Conservation (phyloP, 1,140 invertebrate genomes). For the Aleiodes sp. region DNA sequence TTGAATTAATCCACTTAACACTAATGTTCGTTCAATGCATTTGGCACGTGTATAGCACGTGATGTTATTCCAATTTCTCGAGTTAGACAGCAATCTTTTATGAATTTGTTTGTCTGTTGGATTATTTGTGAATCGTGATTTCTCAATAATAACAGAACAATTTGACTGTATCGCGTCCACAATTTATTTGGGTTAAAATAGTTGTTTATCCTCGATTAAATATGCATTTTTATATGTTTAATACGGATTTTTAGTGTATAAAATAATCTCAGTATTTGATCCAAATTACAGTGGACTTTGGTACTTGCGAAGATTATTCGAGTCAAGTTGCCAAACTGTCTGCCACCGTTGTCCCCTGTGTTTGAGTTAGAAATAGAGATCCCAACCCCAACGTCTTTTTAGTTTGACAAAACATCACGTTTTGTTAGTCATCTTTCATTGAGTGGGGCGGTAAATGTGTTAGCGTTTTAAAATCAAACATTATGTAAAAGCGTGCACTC, state of each 20-base stretch:
- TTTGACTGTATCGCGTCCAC: not conserved
- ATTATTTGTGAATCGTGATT: not conserved
- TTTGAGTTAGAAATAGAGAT: constrained; percentile 16
- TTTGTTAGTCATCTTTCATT: constrained; percentile 35
- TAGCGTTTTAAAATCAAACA: constrained; percentile 19
- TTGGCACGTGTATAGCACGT: not conserved
- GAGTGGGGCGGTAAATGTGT: not conserved
- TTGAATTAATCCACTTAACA: not conserved
- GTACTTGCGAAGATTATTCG: not conserved
- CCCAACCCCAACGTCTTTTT: not conserved
- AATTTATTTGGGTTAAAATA: not conserved
- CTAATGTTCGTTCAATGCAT: not conserved
- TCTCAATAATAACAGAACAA: not conserved
- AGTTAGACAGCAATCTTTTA: not conserved
- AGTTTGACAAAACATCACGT: constrained; percentile 26
- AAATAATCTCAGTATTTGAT: too few relatives aligned
- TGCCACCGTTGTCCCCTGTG: constrained; percentile 32
- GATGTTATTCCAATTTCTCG: constrained; percentile 11
- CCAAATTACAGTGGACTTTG: constrained; percentile 19
- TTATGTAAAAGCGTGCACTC: constrained; percentile 37
- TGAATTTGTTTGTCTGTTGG: not conserved
- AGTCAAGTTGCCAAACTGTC: constrained; percentile 49
- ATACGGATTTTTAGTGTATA: too few relatives aligned
- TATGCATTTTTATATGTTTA: too few relatives aligned
- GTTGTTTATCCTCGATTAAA: too few relatives aligned